Evolutionary conservation across 2,797 vertebrate species (phyloP).

Genomic region (Scleropages formosus): DNA sequence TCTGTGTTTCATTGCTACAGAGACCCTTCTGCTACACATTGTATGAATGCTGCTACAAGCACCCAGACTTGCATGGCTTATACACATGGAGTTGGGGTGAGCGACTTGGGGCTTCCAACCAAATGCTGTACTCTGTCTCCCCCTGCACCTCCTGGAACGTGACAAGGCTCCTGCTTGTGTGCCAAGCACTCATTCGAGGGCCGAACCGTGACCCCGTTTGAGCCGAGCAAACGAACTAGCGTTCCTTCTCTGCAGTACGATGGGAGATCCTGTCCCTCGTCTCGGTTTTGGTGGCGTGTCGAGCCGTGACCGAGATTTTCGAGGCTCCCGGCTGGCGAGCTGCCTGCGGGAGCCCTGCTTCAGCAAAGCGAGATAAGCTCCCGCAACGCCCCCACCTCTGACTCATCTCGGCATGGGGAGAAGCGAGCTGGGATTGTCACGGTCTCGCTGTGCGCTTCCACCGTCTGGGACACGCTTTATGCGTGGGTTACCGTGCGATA

Average conservation of each 20-base stretch:
- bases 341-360: not conserved
- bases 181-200: too few species aligned
- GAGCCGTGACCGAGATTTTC: not conserved
- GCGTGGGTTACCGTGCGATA: too few species aligned
- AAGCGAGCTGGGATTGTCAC: not conserved
- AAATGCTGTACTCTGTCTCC: slow-evolving; percentile 5
- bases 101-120: not conserved
- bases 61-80: too few species aligned
- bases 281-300: not conserved
- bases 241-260: not conserved
- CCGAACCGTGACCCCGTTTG: not conserved
- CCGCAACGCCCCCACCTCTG: not conserved
- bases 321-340: not conserved
- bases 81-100: not conserved
- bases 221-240: not conserved
- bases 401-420: not conserved
- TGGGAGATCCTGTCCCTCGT: not conserved
- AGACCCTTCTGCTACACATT: not conserved
- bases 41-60: too few species aligned
- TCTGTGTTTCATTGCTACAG: not conserved
- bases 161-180: too few species aligned
- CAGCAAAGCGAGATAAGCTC: slow-evolving; percentile 1
- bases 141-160: too few species aligned
- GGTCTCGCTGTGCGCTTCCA: not conserved
- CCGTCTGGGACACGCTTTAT: not conserved